phyloP scores from a whole-genome alignment of 2,113 vertebrate species.

The Myodes glareolus region DNA sequence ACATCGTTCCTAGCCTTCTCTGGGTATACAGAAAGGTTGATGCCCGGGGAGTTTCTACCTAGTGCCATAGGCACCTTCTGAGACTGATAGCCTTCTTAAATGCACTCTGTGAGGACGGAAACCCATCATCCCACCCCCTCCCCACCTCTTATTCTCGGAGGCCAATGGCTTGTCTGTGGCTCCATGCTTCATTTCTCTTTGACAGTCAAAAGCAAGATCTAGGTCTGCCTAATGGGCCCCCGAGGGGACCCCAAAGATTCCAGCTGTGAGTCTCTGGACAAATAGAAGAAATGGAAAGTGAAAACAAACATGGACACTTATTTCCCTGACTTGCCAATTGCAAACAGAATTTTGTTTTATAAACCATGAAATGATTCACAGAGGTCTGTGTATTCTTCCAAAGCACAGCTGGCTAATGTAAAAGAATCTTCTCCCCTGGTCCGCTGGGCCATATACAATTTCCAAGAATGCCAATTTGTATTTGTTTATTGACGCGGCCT shows the following conservation, averaged over 20 bases:
- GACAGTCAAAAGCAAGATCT: constrained; percentile 85
- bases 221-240: constrained; percentile 85
- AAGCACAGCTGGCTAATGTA: constrained; percentile 86
- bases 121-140: constrained; percentile 67
- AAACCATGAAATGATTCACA: constrained; percentile 90
- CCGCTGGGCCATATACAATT: constrained; percentile 76
- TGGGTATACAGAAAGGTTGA: constrained; percentile 80
- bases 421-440: constrained; percentile 81
- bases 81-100: constrained; percentile 77
- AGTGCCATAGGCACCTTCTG: constrained; percentile 78
- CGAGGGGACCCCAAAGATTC: constrained; percentile 82
- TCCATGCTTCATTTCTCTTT: constrained; percentile 87
- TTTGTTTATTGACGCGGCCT: constrained; percentile 82
- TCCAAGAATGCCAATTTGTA: constrained; percentile 79
- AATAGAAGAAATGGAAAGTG: constrained; percentile 86
- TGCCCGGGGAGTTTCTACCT: constrained; percentile 83
- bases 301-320: constrained; percentile 88
- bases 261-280: constrained; percentile 84
- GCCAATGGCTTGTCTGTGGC: constrained; percentile 87
- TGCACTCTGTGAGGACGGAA: constrained; percentile 57
- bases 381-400: constrained; percentile 88
- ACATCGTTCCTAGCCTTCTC: constrained; percentile 79
- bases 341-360: constrained; percentile 89
- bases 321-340: constrained; percentile 87
- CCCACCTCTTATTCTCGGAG: constrained; percentile 60